Conservation (phyloP, 2,797 vertebrate species). For the Hemitrygon akajei region DNA sequence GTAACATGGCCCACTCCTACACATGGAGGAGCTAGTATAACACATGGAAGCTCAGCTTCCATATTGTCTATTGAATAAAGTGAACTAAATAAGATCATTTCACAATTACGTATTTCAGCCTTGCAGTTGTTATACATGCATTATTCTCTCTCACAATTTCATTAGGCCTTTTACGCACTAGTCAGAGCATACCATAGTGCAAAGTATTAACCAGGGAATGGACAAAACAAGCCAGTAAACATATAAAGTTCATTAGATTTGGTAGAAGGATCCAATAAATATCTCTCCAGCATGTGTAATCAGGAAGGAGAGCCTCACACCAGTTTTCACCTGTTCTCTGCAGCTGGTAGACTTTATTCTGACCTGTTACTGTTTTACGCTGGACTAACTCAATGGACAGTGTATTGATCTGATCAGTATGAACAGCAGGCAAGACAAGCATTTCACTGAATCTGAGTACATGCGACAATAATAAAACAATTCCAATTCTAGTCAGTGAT, state of each 20-base stretch:
- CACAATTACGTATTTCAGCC: background rate
- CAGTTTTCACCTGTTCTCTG: background rate
- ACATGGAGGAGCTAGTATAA: background rate
- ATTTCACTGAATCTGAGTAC: too few relatives aligned
- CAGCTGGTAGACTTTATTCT: too few relatives aligned
- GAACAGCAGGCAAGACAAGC: too few relatives aligned
- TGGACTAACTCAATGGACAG: too few relatives aligned
- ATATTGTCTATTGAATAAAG: too few relatives aligned
- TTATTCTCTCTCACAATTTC: background rate
- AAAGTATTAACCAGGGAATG: background rate
- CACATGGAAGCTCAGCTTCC: background rate
- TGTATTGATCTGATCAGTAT: too few relatives aligned
- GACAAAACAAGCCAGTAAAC: conserved; percentile 8
- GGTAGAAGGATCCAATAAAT: conserved; percentile 15
- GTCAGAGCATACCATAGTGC: background rate
- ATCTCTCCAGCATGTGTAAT: background rate
- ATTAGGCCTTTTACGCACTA: background rate
- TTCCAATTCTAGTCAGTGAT: background rate
- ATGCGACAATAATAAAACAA: too few relatives aligned
- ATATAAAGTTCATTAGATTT: background rate
- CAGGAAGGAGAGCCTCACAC: background rate
- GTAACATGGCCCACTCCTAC: background rate
- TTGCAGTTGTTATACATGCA: background rate
- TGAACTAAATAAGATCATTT: background rate
- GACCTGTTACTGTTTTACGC: too few relatives aligned